Evolutionary conservation across 2,797 vertebrate species (phyloP), one percentile per base, ranked within the genome.

Genomic region (Leucoraja ocellata): DNA sequence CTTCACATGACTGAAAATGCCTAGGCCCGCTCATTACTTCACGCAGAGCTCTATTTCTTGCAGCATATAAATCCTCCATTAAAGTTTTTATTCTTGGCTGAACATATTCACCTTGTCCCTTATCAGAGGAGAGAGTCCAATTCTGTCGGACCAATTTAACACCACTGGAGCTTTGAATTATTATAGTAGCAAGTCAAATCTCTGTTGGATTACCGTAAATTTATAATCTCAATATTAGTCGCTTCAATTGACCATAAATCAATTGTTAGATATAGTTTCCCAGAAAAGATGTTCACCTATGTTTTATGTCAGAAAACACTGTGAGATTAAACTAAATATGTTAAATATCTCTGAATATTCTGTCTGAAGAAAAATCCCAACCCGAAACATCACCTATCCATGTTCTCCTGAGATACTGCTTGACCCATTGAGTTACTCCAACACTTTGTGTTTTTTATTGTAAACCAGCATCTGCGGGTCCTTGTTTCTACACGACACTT

Each of bases 61-160:
- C n/a, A 71, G 63, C 8, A 21, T 73, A 91, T 71, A 71, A 91
- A 91, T 91, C 32, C 65, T 91, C 86, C 65, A 91, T 91, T 91
- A 71, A 91, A 21, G 18, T 91, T 73, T 91, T 91, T 39, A 91
- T 73, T 71, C 86, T 91, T 71, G 13, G 65, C 86, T 39, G 65
- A 32, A 39, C 86, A 71, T 39, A 71, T 39, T 68, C 63, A 91
- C 61, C 63, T 91, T 71, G 81, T n/a, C 71, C 3, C 11, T 54
- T 76, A 25, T 13, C 71, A 58, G 39, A 76, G 23, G 90, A 92
- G 65, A 46, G 46, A 74, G 14, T 92, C 25, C 21, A 54, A 28
- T 54, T 54, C 39, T 92, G 4, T 74, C 36, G 54, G 46, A 76
- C 76, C 28, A 76, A 28, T 76, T 92, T 76, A 28, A 6, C 13